Evolutionary conservation across 2,797 vertebrate genomes (phyloP), one percentile per base, ranked within the genome.

Genomic region (Galagoides demidoff): DNA sequence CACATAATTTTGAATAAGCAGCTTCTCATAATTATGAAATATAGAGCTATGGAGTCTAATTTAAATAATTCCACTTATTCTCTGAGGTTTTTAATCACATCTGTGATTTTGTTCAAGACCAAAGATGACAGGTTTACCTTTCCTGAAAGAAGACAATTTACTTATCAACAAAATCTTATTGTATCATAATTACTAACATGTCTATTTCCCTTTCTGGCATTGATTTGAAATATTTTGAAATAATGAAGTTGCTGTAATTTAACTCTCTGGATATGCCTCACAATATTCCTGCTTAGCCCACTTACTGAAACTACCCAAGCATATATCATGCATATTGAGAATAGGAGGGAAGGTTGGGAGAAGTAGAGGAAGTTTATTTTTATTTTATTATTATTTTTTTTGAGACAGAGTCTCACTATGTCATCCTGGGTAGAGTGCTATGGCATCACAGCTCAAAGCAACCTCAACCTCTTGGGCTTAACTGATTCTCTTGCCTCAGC

Each of bases 41-140:
- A 90, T 39, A 95, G 45, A 93, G 49, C 90, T 90, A 89, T 92
- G n/a, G 52, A 94, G 92, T 76, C 57, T 93, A 97, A 96, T 95
- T 97, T 93, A 97, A 98, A 94, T 96, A 97, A 94, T 96, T 95
- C 64, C 57, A 90, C 78, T 95, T 96, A 77, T 95, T 98, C 89
- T 92, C 77, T 96, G 81, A 93, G 34, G 64, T 95, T 98, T 96
- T 95, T 90, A 95, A 93, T 96, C 77, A 92, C 77, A 92, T 93
- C 52, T 95, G 55, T 93, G 77, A 76, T 95, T 97, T 96, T 95
- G 59, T 95, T 92, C 71, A 85, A 96, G 90, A 94, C 64, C 76
- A 95, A 93, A 92, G 29, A 96, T 94, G 93, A 95, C 59, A 90
- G 59, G 92, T 95, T 96, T 96, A 86, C 70, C 63, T 96, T 96